These are phyloP conservation scores for Ictalurus punctatus DNA, from an alignment of 2,113 vertebrate species.

Conservation along the genomic window DNA sequence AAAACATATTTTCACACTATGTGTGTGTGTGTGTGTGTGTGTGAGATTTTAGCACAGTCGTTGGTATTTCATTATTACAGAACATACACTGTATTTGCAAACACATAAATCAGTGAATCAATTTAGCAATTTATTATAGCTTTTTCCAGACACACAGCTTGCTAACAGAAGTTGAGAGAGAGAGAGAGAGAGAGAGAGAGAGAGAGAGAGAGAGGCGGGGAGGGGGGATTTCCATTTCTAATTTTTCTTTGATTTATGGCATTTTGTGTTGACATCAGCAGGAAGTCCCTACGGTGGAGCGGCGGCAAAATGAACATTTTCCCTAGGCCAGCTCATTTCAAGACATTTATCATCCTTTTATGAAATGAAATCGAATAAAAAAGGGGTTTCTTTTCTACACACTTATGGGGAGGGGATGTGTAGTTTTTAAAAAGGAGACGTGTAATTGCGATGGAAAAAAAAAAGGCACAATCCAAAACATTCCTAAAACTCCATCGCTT, in stretches of 20 bases:
- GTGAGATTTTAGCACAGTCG: not conserved
- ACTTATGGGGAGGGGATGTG: not conserved
- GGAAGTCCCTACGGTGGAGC: constrained; percentile 25
- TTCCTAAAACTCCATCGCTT: not conserved
- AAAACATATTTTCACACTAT: too few species aligned
- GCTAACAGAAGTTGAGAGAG: constrained; percentile 20
- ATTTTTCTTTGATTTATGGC: constrained; percentile 28
- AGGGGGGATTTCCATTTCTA: constrained; percentile 11
- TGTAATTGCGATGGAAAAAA: not conserved
- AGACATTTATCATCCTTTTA: not conserved
- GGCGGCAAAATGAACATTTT: constrained; percentile 10
- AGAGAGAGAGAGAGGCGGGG: not conserved
- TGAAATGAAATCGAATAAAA: not conserved
- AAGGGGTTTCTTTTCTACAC: not conserved
- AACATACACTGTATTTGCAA: not conserved
- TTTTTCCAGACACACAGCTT: not conserved
- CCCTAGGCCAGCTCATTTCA: not conserved
- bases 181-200: constrained; percentile 42
- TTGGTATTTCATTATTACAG: not conserved
- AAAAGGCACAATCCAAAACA: not conserved
- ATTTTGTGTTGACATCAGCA: constrained; percentile 1
- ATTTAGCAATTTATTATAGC: not conserved
- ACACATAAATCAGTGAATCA: not conserved
- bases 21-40: not conserved
- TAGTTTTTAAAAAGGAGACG: not conserved